Conservation (phyloP, 1,140 invertebrate genomes). For the Lutraria rhynchaena region DNA sequence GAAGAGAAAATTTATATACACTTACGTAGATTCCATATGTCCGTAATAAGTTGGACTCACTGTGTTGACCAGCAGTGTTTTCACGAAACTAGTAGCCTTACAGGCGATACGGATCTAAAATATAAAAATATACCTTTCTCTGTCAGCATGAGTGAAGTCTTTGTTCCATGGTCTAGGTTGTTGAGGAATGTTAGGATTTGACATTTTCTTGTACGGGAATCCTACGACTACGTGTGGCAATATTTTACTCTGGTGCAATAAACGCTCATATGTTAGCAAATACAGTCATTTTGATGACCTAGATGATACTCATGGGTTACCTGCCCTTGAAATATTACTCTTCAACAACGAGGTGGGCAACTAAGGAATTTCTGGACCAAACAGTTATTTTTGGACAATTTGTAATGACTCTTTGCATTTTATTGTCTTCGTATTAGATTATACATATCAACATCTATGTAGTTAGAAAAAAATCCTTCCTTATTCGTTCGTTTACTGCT, state of each 20-base stretch:
- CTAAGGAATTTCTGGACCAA: conserved; percentile 55
- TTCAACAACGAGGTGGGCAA: conserved; percentile 54
- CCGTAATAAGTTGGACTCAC: neutral
- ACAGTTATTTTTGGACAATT: conserved; percentile 13
- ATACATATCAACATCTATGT: no score
- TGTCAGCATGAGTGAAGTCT: conserved; percentile 75
- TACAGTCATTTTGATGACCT: no score
- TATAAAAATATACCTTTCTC: conserved; percentile 75
- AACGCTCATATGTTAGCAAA: no score
- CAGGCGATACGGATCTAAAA: neutral
- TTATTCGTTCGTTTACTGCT: no score
- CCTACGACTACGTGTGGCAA: no score
- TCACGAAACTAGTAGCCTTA: neutral
- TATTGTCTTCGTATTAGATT: no score
- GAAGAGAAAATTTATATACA: neutral
- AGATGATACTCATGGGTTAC: no score
- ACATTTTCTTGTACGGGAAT: conserved; percentile 58
- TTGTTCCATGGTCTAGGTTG: conserved; percentile 77
- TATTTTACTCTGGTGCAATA: no score
- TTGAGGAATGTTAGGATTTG: conserved; percentile 59
- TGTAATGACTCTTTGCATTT: neutral
- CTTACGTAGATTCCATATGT: neutral
- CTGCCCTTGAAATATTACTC: conserved; percentile 6
- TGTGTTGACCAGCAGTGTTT: neutral
- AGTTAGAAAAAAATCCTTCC: no score